Conservation (phyloP, 2,113 vertebrate genomes). For the Grus americana region DNA sequence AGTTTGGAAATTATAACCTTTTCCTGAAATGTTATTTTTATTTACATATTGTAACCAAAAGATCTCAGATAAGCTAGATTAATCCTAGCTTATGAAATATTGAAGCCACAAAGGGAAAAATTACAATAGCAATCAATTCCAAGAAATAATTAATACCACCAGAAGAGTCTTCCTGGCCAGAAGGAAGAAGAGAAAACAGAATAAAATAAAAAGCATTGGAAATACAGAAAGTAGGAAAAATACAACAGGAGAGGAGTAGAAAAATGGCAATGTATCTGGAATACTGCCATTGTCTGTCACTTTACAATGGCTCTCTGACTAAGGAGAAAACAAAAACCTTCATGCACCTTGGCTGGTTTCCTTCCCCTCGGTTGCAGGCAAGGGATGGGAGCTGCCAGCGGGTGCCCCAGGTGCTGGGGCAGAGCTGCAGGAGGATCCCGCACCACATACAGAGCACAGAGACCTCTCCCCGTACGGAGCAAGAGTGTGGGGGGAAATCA, state of each 20-base stretch:
- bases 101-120: not conserved
- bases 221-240: not conserved
- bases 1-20: not conserved
- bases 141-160: not conserved
- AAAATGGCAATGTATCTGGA: not conserved
- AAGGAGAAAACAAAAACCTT: fast-evolving
- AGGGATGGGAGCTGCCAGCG: fast-evolving
- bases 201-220: not conserved
- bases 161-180: not conserved
- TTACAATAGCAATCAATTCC: not conserved
- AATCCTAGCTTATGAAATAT: slow-evolving; percentile 1
- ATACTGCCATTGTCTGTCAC: not conserved
- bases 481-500: not conserved
- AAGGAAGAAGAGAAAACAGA: not conserved
- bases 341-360: not conserved
- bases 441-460: too few species aligned
- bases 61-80: not conserved
- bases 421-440: not conserved
- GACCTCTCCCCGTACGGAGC: not conserved
- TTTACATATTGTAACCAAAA: slow-evolving; percentile 9
- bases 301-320: not conserved
- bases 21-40: slow-evolving; percentile 22
- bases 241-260: not conserved
- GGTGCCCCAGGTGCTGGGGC: not conserved
- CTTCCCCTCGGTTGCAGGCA: fast-evolving